Conservation (phyloP, 2,888 invertebrate species). For the Willowsia nigromaculata region DNA sequence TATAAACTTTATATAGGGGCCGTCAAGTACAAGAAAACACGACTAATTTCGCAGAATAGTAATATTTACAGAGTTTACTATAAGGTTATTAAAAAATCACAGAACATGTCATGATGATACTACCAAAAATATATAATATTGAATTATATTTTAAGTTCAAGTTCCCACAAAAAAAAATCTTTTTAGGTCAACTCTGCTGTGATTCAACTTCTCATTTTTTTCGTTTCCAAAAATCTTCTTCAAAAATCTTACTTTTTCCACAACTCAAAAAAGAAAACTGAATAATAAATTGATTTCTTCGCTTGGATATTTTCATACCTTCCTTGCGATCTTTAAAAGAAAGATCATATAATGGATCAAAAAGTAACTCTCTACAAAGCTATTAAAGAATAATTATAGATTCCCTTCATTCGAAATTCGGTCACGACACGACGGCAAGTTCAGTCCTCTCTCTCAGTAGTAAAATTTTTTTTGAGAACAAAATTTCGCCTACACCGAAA, state of each 20-base stretch:
- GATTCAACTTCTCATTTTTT: conserved; percentile 50
- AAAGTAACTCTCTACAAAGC: not conserved
- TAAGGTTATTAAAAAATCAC: conserved; percentile 28
- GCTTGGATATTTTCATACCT: not conserved
- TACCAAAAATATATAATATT: not conserved
- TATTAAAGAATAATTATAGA: not conserved
- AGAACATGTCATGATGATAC: conserved; percentile 30
- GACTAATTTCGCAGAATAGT: conserved; percentile 45
- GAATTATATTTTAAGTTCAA: conserved; percentile 10
- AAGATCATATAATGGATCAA: too few species aligned
- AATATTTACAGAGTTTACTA: conserved; percentile 27
- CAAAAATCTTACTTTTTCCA: not conserved
- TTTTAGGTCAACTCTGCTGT: conserved; percentile 47
- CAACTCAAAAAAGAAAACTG: not conserved
- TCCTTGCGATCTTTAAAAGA: not conserved
- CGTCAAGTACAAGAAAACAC: conserved; percentile 69
- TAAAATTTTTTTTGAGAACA: conserved; percentile 3
- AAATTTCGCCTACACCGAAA: conserved; percentile 6
- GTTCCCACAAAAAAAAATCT: conserved; percentile 17
- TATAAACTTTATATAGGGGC: conserved; percentile 39
- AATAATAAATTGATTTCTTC: not conserved
- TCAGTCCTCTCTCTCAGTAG: conserved; percentile 41
- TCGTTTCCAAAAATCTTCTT: not conserved
- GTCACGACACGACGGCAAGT: conserved; percentile 69
- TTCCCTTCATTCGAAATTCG: not conserved